Conservation (phyloP, 2,113 vertebrate species). For the Myxocyprinus asiaticus region DNA sequence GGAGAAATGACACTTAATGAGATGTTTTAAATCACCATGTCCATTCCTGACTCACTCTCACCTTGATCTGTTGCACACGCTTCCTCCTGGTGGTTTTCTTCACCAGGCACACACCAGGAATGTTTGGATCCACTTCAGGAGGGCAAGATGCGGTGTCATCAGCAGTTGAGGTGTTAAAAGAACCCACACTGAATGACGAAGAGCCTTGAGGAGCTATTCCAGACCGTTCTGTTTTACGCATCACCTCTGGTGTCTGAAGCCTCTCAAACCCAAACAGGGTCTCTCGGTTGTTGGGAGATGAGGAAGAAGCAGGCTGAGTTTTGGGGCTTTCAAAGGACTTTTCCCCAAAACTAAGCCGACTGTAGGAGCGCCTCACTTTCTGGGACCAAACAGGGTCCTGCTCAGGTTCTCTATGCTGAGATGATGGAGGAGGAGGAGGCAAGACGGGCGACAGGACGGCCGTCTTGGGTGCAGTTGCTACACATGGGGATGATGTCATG, state of each 20-base stretch:
- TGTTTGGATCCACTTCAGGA: conserved; percentile 68
- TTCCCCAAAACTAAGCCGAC: conserved; percentile 71
- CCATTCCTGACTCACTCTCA: conserved; percentile 45
- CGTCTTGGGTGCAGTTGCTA: conserved; percentile 44
- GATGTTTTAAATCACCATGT: not conserved
- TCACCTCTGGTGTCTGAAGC: conserved; percentile 69
- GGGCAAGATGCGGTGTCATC: conserved; percentile 44
- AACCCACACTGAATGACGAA: conserved; percentile 37
- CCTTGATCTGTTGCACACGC: conserved; percentile 74
- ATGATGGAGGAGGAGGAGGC: conserved; percentile 49
- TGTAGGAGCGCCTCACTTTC: conserved; percentile 88
- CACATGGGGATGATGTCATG: conserved; percentile 52
- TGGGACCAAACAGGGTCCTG: conserved; percentile 75
- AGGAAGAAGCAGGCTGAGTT: conserved; percentile 39
- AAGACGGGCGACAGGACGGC: conserved; percentile 67
- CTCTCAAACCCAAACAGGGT: conserved; percentile 82
- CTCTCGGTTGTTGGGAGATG: conserved; percentile 46
- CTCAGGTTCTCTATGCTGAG: not conserved
- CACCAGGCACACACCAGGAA: conserved; percentile 78
- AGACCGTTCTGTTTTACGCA: conserved; percentile 43
- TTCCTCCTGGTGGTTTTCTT: conserved; percentile 73
- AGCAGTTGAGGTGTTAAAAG: conserved; percentile 58
- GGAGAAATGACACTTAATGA: not conserved
- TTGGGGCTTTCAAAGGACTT: conserved; percentile 59
- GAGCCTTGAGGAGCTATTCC: conserved; percentile 43